These are phyloP conservation scores for Nylanderia fulva DNA, from an alignment of 1,140 invertebrate species.

Conservation along the genomic window DNA sequence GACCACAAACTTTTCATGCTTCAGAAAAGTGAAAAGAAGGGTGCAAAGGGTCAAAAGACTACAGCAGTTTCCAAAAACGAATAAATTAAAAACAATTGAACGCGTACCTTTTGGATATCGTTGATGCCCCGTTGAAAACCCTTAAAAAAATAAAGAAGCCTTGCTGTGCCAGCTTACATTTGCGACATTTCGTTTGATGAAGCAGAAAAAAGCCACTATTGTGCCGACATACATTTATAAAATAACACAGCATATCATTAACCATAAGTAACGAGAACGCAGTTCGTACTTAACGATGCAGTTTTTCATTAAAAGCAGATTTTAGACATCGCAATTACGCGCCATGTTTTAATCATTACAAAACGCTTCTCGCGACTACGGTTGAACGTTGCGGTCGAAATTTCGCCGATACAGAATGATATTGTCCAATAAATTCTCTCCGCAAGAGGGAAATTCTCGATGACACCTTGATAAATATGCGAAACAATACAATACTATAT, in stretches of 20 bases:
- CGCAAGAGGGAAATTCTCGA: conserved; percentile 10
- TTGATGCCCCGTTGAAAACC: background rate
- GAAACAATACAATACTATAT: background rate
- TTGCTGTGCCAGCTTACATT: background rate
- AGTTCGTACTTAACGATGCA: conserved; percentile 1
- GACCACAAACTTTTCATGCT: conserved; percentile 36
- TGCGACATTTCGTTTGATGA: conserved; percentile 4
- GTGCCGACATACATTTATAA: background rate
- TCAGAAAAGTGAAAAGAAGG: background rate
- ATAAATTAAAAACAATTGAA: conserved; percentile 14
- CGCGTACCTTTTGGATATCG: conserved; percentile 4
- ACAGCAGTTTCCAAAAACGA: conserved; percentile 16
- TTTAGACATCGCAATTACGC: conserved; percentile 20
- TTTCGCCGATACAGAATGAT: conserved; percentile 7
- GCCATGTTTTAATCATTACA: conserved; percentile 41
- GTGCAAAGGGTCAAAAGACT: conserved; percentile 20
- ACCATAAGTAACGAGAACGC: conserved; percentile 7
- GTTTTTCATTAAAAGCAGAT: conserved; percentile 41
- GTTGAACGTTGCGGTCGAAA: conserved; percentile 27
- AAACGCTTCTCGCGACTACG: conserved; percentile 8
- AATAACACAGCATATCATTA: conserved; percentile 2
- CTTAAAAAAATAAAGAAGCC: background rate
- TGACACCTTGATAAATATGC: conserved; percentile 11
- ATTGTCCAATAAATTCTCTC: conserved; percentile 12
- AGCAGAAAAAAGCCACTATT: background rate